Conservation (phyloP, 2,113 vertebrate species). For the Gila orcuttii region DNA sequence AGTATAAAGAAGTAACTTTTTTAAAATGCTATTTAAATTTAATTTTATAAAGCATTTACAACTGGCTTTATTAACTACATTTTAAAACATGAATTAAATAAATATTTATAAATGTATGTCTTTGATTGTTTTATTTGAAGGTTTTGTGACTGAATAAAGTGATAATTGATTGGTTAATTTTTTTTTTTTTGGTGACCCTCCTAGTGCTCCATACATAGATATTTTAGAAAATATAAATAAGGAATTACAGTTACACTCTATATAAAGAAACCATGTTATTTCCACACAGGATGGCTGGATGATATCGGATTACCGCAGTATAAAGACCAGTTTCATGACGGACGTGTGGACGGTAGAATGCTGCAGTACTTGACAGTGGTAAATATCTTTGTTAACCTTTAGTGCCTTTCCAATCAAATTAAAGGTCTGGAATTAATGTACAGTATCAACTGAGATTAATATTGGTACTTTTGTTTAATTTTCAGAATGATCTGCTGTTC, state of each 20-base stretch:
- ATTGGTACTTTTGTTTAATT: slow-evolving; percentile 30
- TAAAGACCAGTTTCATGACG: slow-evolving; percentile 96
- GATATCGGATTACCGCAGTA: slow-evolving; percentile 98
- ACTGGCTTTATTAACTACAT: neutral
- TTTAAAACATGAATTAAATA: neutral
- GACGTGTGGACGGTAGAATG: slow-evolving; percentile 94
- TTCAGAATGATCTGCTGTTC: slow-evolving; percentile 92
- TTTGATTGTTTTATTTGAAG: neutral
- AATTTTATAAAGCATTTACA: neutral
- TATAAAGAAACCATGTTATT: neutral
- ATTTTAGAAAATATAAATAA: neutral
- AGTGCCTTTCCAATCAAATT: neutral
- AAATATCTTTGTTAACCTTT: slow-evolving; percentile 43
- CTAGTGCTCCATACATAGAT: neutral
- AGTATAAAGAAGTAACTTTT: too few relatives aligned
- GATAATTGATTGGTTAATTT: neutral
- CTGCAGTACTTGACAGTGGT: slow-evolving; percentile 97
- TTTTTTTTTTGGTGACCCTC: neutral
- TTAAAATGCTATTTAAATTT: too few relatives aligned
- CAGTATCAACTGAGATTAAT: neutral
- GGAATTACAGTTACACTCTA: neutral
- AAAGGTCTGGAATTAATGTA: neutral
- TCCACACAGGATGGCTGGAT: slow-evolving; percentile 89
- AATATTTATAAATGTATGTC: neutral
- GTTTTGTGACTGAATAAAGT: neutral